Conservation (phyloP, 92 coral and sea anemone genomes). For the Paramuricea clavata region DNA sequence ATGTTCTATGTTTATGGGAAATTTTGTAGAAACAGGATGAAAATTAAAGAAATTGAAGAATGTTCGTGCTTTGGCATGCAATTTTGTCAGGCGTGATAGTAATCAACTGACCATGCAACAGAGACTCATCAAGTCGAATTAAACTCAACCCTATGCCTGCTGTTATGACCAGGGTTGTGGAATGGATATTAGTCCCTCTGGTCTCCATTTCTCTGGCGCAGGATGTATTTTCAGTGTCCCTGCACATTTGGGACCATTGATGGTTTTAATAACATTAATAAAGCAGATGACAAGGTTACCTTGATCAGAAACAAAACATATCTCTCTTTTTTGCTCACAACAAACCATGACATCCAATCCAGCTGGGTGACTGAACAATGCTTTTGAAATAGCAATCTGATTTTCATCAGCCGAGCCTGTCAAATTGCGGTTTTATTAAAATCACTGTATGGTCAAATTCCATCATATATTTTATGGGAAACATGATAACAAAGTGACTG, state of each 20-base stretch:
- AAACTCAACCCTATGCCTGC: too few relatives aligned
- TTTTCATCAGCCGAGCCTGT: conserved; percentile 7
- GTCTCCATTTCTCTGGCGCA: too few relatives aligned
- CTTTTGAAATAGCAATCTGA: background rate
- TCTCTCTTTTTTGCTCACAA: conserved; percentile 62
- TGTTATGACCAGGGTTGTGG: conserved; percentile 46
- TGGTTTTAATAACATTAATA: conserved; percentile 23
- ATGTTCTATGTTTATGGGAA: too few relatives aligned
- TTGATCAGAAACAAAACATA: conserved; percentile 61
- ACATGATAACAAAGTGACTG: too few relatives aligned
- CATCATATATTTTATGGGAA: too few relatives aligned
- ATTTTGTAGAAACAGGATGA: too few relatives aligned
- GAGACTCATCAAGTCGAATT: conserved; percentile 53
- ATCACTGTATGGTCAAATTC: background rate
- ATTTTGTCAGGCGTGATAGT: too few relatives aligned
- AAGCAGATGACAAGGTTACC: conserved; percentile 55
- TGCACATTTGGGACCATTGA: conserved; percentile 48
- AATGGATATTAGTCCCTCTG: conserved; percentile 35
- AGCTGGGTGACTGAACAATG: conserved; percentile 72
- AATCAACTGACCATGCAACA: conserved; percentile 55
- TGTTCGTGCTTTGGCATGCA: too few relatives aligned
- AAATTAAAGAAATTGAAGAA: too few relatives aligned
- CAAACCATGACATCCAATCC: conserved; percentile 70
- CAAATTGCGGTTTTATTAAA: too few relatives aligned
- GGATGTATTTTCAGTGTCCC: conserved; percentile 57